Evolutionary conservation across 35 echinoderm and acorn worm species (phyloP).

Genomic region (Anneissia japonica): DNA sequence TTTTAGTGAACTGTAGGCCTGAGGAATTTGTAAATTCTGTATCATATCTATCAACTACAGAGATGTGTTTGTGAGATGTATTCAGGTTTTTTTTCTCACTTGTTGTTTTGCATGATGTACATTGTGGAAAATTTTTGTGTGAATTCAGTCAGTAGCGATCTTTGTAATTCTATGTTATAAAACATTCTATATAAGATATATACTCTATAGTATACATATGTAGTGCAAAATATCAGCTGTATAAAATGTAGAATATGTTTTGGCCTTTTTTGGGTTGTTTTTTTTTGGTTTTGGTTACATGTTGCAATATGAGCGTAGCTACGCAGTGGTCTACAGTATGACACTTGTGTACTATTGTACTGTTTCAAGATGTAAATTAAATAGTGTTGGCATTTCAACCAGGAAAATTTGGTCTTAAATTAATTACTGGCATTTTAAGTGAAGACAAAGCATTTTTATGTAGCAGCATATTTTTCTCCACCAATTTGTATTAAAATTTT

Average conservation of each 20-base stretch:
- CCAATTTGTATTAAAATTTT: not conserved
- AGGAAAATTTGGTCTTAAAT: too few relatives aligned
- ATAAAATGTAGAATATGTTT: not conserved
- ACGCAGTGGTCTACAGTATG: too few relatives aligned
- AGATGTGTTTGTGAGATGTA: not conserved
- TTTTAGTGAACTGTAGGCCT: not conserved
- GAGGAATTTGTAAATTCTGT: not conserved
- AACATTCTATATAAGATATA: not conserved
- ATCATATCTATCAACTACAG: not conserved
- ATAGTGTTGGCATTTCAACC: too few relatives aligned
- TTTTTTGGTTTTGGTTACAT: not conserved
- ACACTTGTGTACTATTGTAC: too few relatives aligned
- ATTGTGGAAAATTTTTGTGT: not conserved
- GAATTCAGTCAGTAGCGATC: not conserved
- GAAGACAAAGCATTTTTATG: not conserved
- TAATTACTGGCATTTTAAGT: too few relatives aligned
- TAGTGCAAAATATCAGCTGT: not conserved
- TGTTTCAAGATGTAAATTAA: too few relatives aligned
- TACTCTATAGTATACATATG: not conserved
- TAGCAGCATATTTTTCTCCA: not conserved
- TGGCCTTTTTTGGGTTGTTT: not conserved
- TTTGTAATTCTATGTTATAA: not conserved
- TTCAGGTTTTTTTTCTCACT: not conserved
- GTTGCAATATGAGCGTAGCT: not conserved
- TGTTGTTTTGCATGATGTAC: not conserved